Evolutionary conservation across 1,140 invertebrate genomes (phyloP), one percentile per base, ranked within the genome.

Genomic region (Brachionus calyciflorus): DNA sequence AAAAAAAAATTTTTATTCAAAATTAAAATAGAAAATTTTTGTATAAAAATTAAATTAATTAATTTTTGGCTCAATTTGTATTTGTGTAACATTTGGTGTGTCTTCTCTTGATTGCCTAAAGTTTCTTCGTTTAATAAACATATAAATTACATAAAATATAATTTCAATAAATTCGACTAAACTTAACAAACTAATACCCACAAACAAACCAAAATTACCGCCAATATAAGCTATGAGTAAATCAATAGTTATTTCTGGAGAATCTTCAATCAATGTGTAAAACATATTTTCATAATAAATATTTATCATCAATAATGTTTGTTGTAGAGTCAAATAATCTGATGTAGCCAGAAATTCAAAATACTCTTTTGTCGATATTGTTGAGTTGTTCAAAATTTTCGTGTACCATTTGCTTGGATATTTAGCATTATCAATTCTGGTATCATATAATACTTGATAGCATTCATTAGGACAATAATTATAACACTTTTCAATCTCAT

Each of bases 221-320:
- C 60, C 60, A 26, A 65, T 65, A 46, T 24, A 65, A 21, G 60
- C 33, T 24, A 65, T 41, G 10, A 65, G 37, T 28, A 19, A 12
- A 44, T 65, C 60, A 12, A 19, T 41, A 19, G 60, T 65, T 19
- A 65, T 44, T 26, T 6, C 60, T 2, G 60, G 60, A 24, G 60
- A 44, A 24, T 65, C 17, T 12, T 2, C 10, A 24, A 65, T 44
- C n/a, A 21, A 14, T 24, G 40, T 44, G 21, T 65, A 65, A 37
- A 24, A 30, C 60, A 65, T 41, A 12, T 65, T 37, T 44, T 65
- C 60, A 65, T 44, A 65, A 65, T 65, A 24, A 44, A 65, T 46
- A 14, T 65, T 65, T 21, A 65, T 9, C 60, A 65, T 65, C 24
- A 65, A 65, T 44, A 65, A 24, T 6, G 37, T 41, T 24, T 65